Base-by-base conservation (phyloP, 2,797 vertebrate genomes). In the Choloepus didactylus region DNA sequence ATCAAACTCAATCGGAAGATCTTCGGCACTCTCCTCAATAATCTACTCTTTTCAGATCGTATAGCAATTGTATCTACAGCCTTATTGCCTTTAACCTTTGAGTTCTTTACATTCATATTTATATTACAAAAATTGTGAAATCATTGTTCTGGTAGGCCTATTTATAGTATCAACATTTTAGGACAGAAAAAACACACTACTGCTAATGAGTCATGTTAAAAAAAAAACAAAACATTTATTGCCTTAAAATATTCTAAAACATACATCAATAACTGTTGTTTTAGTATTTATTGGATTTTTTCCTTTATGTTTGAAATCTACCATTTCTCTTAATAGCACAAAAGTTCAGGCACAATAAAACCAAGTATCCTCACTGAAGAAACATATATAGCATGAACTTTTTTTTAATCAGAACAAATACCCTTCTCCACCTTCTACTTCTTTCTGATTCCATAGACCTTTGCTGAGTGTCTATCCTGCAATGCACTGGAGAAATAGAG, bases 181-280 rank as follows among this genome's bases (percentile, higher is more conserved):
- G 60, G 35, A 25, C 62, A 35, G 3, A 64, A 83, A 95, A 87
- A 23, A 3, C 10, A 6, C 3, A 19, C 27, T 83, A 66, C 6
- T 79, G 19, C 7, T 5, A 81, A 89, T 88, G 49, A 91, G 4
- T 41, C 9, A 46, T 18, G 23, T 89, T 35, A 86, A 95, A 95
- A 95, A 84, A 62, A 2, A 12, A 25, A 95, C 93, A 84, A 67
- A 2, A 14, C 29, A 96, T 31, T 66, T 80, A 80, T 35, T 66
- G 23, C 23, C 54, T 69, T 92, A 83, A 89, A 41, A 81, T 56
- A 85, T 76, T 91, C n/a, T 46, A 75, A 87, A 95, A 66, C 25
- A 69, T 38, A 86, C 1, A 56, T 7, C 10, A 64, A 62, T 76
- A 35, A 89, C n/a, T 41, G 0, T 35, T 82, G 27, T 87, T 94